These are phyloP conservation scores for Kryptolebias ocellatus DNA, from an alignment of 2,797 vertebrate genomes.

Conservation along the genomic window DNA sequence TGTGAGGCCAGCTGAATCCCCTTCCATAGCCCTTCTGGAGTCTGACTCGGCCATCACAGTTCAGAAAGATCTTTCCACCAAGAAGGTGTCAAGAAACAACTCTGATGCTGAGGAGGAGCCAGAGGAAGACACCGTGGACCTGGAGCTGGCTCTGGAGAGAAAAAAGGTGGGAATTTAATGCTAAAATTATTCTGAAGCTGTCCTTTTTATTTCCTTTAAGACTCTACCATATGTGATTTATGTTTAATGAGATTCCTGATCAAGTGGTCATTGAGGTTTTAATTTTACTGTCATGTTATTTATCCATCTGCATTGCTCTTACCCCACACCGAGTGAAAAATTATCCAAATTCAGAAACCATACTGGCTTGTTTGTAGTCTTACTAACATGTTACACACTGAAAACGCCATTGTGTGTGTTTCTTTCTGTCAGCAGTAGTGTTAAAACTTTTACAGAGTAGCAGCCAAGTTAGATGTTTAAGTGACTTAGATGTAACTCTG, in stretches of 20 bases:
- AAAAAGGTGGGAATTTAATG: slow-evolving; percentile 85
- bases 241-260: too few relatives aligned
- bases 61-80: slow-evolving; percentile 84
- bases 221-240: too few relatives aligned
- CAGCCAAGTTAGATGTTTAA: not conserved
- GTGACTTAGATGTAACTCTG: not conserved
- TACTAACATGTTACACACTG: too few relatives aligned
- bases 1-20: slow-evolving; percentile 43
- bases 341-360: too few relatives aligned
- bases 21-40: slow-evolving; percentile 60
- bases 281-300: too few relatives aligned
- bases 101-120: slow-evolving; percentile 85
- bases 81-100: slow-evolving; percentile 87
- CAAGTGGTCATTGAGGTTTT: too few relatives aligned
- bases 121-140: slow-evolving; percentile 92
- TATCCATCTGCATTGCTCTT: too few relatives aligned
- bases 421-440: not conserved
- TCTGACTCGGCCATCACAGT: slow-evolving; percentile 67
- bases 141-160: slow-evolving; percentile 94
- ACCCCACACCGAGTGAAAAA: too few relatives aligned
- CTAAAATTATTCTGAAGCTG: not conserved
- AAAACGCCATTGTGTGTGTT: too few relatives aligned
- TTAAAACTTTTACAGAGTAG: not conserved
- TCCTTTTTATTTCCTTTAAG: too few relatives aligned
- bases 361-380: too few relatives aligned